Base-by-base conservation (phyloP, 2,113 vertebrate species). In the Gallinago media region DNA sequence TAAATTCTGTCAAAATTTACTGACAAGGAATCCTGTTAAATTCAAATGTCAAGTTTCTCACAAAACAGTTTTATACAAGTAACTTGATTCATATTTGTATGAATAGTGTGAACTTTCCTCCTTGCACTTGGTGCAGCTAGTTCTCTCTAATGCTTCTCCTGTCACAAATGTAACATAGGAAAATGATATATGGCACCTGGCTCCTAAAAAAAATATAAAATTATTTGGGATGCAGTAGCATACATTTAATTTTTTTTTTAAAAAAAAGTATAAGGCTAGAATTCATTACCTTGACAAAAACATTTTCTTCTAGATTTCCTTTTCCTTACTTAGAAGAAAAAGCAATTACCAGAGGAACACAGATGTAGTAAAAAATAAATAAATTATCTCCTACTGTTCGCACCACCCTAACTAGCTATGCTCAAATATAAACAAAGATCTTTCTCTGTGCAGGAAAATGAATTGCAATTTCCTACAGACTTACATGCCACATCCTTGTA, bases 91-190 rank as follows among this genome's bases (percentile, higher is more conserved):
- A 22, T 32, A 16, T 18, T 50, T 50, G 1, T 11, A 68, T 0
- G 1, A 52, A 29, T 9, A 76, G 31, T 7, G 61, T 71, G 20
- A 78, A 19, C 55, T 11, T 34, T 52, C 46, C 32, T 23, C 34
- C 54, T 36, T 74, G 49, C 6, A 67, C 34, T 3, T 52, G 44
- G 31, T 55, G 8, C 29, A 85, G 11, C 3, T 27, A 65, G 12
- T 77, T 70, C 42, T 20, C 15, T 34, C 22, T 52, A 61, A 46
- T 11, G 12, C 16, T 73, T 74, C 17, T 67, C 25, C 32, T 8
- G 1, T 38, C 29, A 42, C 47, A 73, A 46, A 61, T 4, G 0
- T 36, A 74, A 38, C 8, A 23, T 3, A 49, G 1, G 3, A 67
- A 31, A 61, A 49, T 2, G 2, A 56, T 14, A 4, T 6, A 42